These are phyloP conservation scores for Chironomus tentans DNA, from an alignment of 2,888 invertebrate species.

Conservation along the genomic window DNA sequence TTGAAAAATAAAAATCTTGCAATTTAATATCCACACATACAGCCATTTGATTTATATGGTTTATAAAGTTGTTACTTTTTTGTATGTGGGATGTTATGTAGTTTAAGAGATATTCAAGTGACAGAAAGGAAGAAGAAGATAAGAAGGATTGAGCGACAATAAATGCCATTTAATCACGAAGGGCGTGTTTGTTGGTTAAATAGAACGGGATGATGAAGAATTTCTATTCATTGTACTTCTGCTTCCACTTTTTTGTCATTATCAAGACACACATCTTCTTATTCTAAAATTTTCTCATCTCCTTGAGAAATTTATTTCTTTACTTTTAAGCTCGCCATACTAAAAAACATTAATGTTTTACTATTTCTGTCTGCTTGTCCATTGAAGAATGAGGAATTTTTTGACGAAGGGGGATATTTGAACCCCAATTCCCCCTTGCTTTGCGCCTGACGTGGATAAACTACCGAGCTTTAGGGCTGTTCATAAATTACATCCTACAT, in stretches of 20 bases:
- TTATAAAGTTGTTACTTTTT: too few species aligned
- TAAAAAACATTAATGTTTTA: neutral
- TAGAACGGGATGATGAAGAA: neutral
- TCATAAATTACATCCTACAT: too few species aligned
- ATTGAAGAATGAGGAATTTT: too few species aligned
- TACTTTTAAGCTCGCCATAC: neutral
- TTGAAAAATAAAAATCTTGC: too few species aligned
- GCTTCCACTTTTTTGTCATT: neutral
- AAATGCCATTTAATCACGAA: slow-evolving; percentile 14
- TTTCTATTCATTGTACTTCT: neutral
- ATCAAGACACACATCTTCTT: neutral
- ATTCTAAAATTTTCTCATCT: neutral
- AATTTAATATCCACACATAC: too few species aligned
- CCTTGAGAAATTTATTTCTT: neutral
- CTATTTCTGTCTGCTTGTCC: neutral
- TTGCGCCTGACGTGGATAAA: too few species aligned
- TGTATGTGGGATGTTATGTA: too few species aligned
- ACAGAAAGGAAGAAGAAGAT: neutral
- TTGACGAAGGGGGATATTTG: too few species aligned
- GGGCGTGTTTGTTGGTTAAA: neutral
- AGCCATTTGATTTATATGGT: too few species aligned
- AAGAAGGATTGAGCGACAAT: slow-evolving; percentile 2
- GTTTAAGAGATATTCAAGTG: too few species aligned
- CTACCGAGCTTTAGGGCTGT: too few species aligned
- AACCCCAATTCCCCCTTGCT: too few species aligned